Evolutionary conservation across 2,888 invertebrate genomes (phyloP), one percentile per base, ranked within the genome.

Genomic region (Tortrix viridana): DNA sequence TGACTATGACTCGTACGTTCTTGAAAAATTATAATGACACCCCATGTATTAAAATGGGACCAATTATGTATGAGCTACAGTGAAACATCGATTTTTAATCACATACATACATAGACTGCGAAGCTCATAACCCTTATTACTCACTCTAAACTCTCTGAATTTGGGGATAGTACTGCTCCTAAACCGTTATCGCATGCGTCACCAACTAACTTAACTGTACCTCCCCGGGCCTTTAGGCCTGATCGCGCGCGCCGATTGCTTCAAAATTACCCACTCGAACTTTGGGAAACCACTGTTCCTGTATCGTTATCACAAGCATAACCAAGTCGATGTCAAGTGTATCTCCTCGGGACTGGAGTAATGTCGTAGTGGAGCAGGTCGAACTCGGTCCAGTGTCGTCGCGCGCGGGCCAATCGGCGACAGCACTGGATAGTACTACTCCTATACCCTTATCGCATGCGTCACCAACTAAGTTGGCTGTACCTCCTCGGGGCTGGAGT

Each of bases 401-500:
- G n/a, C n/a, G n/a, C n/a, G n/a, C n/a, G n/a, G n/a, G n/a, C n/a
- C n/a, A n/a, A n/a, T n/a, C n/a, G n/a, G n/a, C n/a, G n/a, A n/a
- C n/a, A n/a, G n/a, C n/a, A n/a, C n/a, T n/a, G 3, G 38, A 14
- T 2, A 38, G 32, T 6, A 32, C 32, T 32, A 5, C 32, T 12
- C 32, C 32, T 32, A 12, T 6, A 32, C 32, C 32, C 1, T 12
- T 32, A 12, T 6, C 32, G n/a, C 14, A 14, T 12, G 38, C 38
- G n/a, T 38, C n/a, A n/a, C 38, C 32, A 32, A 32, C 32, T 32
- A 32, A 16, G 41, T 6, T n/a, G 12, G 12, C 3, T 12, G 32
- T 41, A 92, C 85, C 75, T 94, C 94, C 60, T 95, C 95, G 0
- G 95, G 95, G 71, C 94, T 94, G 19, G 95, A 95, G 77, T 94